A percentile compares a stretch with the other conserved stretches of the same genome.
Conservation (phyloP, 2,113 vertebrate genomes). For the Colistium nudipinnis region DNA sequence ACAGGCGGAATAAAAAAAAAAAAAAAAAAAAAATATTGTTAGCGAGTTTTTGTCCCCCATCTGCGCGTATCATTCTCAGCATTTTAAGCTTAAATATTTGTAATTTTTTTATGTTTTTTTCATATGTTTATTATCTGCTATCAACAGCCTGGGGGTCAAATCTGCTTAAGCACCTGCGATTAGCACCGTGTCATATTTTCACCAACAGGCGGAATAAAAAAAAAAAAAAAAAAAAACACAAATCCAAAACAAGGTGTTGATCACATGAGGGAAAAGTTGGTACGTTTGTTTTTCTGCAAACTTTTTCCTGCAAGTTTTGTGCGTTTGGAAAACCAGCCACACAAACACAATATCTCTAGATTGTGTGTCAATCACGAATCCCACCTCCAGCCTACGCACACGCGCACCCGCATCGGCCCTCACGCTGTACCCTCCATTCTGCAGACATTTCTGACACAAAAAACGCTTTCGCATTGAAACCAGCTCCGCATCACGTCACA, state of each 20-base stretch:
- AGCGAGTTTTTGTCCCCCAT: constrained; percentile 54
- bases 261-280: constrained; percentile 13
- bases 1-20: constrained; percentile 10
- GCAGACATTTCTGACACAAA: constrained; percentile 7
- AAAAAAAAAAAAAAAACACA: no score
- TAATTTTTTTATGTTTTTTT: constrained; percentile 62
- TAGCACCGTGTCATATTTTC: constrained; percentile 28
- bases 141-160: constrained; percentile 64
- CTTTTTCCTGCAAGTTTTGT: constrained; percentile 18
- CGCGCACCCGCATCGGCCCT: constrained; percentile 10
- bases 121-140: constrained; percentile 64
- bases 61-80: constrained; percentile 45
- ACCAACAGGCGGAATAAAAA: constrained; percentile 23
- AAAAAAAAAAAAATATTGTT: no score
- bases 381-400: not conserved
- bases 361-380: no score
- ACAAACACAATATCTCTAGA: no score
- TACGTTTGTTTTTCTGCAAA: constrained; percentile 13
- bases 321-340: no score
- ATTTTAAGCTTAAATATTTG: constrained; percentile 61
- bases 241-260: constrained; percentile 44
- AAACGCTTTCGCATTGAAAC: constrained; percentile 19
- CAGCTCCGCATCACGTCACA: constrained; percentile 19
- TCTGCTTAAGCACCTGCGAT: constrained; percentile 56
- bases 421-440: not conserved